Percentiles rank a stretch among this genome's conserved stretches.
Evolutionary conservation across 2,113 vertebrate species (phyloP).

Genomic region (Laticauda colubrina): DNA sequence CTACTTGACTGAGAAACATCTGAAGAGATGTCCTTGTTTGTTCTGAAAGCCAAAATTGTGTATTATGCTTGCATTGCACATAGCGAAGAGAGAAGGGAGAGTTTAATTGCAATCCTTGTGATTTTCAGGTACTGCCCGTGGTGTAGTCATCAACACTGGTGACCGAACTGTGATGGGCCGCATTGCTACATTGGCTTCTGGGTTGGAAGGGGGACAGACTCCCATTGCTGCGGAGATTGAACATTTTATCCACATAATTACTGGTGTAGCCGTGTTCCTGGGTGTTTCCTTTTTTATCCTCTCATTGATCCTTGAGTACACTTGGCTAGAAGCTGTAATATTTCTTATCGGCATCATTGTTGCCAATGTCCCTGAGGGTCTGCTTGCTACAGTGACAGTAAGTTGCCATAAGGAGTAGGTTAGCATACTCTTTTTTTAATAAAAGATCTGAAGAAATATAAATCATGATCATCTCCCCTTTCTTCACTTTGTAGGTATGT

Average conservation of each 20-base stretch:
- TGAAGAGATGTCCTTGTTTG: neutral
- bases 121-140: slow-evolving; percentile 73
- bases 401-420: slow-evolving; percentile 33
- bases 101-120: neutral
- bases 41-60: neutral
- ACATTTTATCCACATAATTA: slow-evolving; percentile 81
- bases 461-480: accelerated
- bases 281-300: slow-evolving; percentile 78
- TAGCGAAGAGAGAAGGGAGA: neutral
- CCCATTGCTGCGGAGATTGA: slow-evolving; percentile 77
- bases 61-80: neutral
- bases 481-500: slow-evolving; percentile 63
- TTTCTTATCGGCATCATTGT: slow-evolving; percentile 83
- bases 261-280: slow-evolving; percentile 79
- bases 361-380: slow-evolving; percentile 78
- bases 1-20: neutral
- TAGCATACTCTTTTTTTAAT: neutral
- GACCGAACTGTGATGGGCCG: slow-evolving; percentile 82
- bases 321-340: slow-evolving; percentile 79
- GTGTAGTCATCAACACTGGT: slow-evolving; percentile 77
- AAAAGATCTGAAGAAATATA: neutral
- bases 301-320: slow-evolving; percentile 78
- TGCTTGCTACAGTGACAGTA: slow-evolving; percentile 80
- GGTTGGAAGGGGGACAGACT: slow-evolving; percentile 78
- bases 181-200: slow-evolving; percentile 78